Conservation (phyloP, 2,888 invertebrate genomes). For the Temnothorax unifasciatus region DNA sequence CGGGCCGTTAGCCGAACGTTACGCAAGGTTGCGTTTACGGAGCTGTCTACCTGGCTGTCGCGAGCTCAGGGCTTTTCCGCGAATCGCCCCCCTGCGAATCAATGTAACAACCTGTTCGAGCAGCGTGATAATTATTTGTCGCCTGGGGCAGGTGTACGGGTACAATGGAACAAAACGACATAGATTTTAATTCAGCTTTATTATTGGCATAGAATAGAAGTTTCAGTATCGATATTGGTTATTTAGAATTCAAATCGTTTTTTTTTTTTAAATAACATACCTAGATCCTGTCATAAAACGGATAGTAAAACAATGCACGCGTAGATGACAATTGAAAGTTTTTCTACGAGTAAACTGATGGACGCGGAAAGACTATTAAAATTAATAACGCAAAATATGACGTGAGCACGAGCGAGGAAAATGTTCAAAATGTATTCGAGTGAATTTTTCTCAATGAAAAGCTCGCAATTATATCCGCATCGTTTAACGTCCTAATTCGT, state of each 20-base stretch:
- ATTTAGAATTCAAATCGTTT: neutral
- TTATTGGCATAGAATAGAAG: neutral
- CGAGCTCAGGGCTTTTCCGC: conserved; percentile 21
- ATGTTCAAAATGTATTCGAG: neutral
- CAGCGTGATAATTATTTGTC: conserved; percentile 19
- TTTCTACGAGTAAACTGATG: neutral
- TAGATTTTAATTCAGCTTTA: conserved; percentile 9
- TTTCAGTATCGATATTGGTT: neutral
- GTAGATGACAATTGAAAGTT: neutral
- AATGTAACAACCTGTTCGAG: conserved; percentile 12
- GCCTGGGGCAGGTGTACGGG: neutral
- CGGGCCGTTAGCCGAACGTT: conserved; percentile 45
- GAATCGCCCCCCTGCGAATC: conserved; percentile 28
- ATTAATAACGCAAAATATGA: neutral
- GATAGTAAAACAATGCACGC: neutral
- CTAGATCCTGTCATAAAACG: neutral
- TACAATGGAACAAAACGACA: neutral
- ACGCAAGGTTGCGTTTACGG: conserved; percentile 43
- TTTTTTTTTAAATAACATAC: neutral
- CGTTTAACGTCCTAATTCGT: conserved; percentile 20
- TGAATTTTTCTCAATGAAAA: conserved; percentile 24
- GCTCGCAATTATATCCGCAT: conserved; percentile 31
- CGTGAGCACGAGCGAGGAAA: neutral
- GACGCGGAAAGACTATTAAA: neutral
- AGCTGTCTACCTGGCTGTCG: conserved; percentile 14